phyloP scores from a whole-genome alignment of 2,797 vertebrate genomes.

The Parauchenoglanis ngamensis region DNA sequence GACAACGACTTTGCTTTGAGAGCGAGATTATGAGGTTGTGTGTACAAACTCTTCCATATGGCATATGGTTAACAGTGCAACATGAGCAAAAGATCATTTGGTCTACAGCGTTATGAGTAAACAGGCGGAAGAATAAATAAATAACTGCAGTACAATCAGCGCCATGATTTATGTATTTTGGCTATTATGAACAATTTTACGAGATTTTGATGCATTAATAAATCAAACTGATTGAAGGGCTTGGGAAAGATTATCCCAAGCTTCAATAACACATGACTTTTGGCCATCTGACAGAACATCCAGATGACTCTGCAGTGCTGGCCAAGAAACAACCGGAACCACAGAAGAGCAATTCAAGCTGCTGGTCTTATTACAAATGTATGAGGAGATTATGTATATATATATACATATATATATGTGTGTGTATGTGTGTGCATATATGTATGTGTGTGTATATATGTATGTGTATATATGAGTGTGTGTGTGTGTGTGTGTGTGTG shows the following conservation, averaged over 20 bases:
- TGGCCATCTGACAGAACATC: not conserved
- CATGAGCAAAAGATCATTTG: not conserved
- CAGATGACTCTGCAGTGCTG: not conserved
- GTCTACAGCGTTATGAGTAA: not conserved
- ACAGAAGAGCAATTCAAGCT: not conserved
- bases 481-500: no score
- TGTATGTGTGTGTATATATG: no score
- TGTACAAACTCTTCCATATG: not conserved
- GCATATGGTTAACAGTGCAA: not conserved
- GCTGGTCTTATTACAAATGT: not conserved
- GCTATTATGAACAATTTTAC: not conserved
- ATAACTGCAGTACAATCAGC: not conserved
- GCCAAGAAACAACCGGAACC: not conserved
- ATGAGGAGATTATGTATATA: not conserved
- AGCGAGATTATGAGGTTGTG: not conserved
- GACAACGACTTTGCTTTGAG: not conserved
- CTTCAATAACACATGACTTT: not conserved
- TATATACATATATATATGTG: no score
- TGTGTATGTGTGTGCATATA: no score
- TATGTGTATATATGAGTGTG: no score
- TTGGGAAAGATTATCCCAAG: not conserved
- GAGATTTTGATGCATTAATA: not conserved
- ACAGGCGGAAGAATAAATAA: not conserved
- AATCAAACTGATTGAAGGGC: slow-evolving; percentile 2
- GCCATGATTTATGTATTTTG: not conserved